These are phyloP conservation scores for Salarias fasciatus DNA, from an alignment of 2,797 vertebrate species.

Conservation along the genomic window DNA sequence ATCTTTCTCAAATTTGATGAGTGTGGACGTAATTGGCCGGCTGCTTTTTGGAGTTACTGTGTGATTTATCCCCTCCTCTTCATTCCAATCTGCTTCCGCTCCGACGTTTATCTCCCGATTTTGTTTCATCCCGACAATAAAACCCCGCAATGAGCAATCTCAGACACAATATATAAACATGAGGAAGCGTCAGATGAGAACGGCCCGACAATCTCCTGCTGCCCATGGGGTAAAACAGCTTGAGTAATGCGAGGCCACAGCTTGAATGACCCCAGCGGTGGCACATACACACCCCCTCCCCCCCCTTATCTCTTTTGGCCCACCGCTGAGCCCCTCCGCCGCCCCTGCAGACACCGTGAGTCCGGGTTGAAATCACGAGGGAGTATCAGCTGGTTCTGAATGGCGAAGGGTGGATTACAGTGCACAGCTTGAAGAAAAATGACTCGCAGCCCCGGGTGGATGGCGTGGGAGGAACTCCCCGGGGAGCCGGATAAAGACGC, in stretches of 20 bases:
- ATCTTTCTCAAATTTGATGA: too few species aligned
- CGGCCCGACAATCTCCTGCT: slow-evolving; percentile 31
- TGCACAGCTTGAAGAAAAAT: slow-evolving; percentile 54
- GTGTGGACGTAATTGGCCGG: background rate
- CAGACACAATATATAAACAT: slow-evolving; percentile 9
- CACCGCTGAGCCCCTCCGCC: slow-evolving; percentile 30
- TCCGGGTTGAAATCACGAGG: slow-evolving; percentile 35
- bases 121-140: slow-evolving; percentile 3
- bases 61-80: background rate
- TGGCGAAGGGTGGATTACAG: slow-evolving; percentile 52
- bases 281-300: slow-evolving; percentile 10
- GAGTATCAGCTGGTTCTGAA: slow-evolving; percentile 38
- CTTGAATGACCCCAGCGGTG: slow-evolving; percentile 50
- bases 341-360: slow-evolving; percentile 13
- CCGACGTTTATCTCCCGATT: background rate
- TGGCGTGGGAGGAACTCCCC: slow-evolving; percentile 60
- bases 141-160: background rate
- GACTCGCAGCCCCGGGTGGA: slow-evolving; percentile 54
- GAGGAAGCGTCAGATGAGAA: slow-evolving; percentile 7
- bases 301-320: too few species aligned
- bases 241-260: slow-evolving; percentile 60
- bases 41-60: background rate
- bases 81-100: slow-evolving; percentile 3
- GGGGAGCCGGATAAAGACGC: slow-evolving; percentile 59
- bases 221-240: slow-evolving; percentile 46